phyloP scores from a whole-genome alignment of 2,888 invertebrate genomes.

The Dolomedes plantarius region DNA sequence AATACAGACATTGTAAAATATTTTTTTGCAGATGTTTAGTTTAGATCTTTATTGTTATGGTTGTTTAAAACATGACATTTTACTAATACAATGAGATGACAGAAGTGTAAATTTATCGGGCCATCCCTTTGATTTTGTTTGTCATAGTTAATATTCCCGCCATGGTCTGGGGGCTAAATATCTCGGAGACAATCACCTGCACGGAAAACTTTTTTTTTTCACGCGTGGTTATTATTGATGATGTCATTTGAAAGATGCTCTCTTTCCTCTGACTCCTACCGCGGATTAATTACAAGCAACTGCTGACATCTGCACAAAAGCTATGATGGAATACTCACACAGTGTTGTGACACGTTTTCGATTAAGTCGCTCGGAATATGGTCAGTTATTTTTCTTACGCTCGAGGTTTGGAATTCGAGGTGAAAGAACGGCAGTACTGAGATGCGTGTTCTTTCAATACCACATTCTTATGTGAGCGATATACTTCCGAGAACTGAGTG shows the following conservation, averaged over 20 bases:
- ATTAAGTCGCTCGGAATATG: conserved; percentile 8
- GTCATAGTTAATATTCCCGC: too few relatives aligned
- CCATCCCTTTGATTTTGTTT: too few relatives aligned
- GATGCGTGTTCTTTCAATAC: too few relatives aligned
- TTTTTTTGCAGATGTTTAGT: too few relatives aligned
- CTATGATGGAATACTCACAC: conserved; percentile 53
- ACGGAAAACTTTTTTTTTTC: background rate
- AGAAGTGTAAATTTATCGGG: too few relatives aligned
- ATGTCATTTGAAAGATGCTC: background rate
- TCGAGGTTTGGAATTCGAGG: background rate
- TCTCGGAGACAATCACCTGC: background rate
- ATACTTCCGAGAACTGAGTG: too few relatives aligned
- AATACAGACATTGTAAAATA: too few relatives aligned
- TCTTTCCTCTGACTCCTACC: background rate
- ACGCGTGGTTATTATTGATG: background rate
- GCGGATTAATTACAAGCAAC: conserved; percentile 56
- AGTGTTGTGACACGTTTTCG: conserved; percentile 32
- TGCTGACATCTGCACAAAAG: conserved; percentile 48
- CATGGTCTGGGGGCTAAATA: too few relatives aligned
- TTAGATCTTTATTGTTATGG: too few relatives aligned
- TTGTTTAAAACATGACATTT: too few relatives aligned
- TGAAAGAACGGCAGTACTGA: background rate
- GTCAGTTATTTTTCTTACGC: background rate
- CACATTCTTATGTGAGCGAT: too few relatives aligned
- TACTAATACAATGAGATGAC: too few relatives aligned